Evolutionary conservation across 2,888 invertebrate species (phyloP).

Genomic region (Pasiphila rectangulata): DNA sequence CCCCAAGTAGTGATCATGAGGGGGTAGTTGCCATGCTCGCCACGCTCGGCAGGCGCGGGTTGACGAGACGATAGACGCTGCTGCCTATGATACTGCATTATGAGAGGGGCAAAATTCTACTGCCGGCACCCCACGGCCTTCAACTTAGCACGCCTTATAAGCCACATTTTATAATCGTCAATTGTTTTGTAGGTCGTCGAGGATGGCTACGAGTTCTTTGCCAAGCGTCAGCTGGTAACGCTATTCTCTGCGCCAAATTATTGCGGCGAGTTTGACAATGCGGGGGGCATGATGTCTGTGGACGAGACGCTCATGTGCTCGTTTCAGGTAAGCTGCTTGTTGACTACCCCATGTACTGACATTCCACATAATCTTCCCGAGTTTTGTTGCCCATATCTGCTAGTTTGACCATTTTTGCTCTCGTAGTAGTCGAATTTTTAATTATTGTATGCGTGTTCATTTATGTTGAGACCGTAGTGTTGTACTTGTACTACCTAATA

Average conservation of each 20-base stretch:
- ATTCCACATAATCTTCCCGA: not conserved
- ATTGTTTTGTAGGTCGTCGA: conserved; percentile 88
- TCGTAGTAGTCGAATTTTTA: not conserved
- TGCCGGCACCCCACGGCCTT: too few relatives aligned
- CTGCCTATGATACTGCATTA: too few relatives aligned
- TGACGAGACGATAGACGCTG: too few relatives aligned
- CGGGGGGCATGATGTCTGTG: conserved; percentile 99
- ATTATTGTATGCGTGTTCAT: not conserved
- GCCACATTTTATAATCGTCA: not conserved
- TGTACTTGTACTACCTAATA: not conserved
- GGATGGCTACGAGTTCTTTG: conserved; percentile 99
- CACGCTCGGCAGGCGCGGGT: too few relatives aligned
- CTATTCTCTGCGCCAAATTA: conserved; percentile 99
- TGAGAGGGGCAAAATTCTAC: too few relatives aligned
- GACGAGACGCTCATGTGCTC: conserved; percentile 99
- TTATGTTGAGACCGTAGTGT: not conserved
- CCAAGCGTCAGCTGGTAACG: conserved; percentile 98
- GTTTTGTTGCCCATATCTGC: not conserved
- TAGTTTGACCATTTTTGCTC: not conserved
- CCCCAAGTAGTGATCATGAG: too few relatives aligned
- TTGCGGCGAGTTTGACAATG: conserved; percentile 99
- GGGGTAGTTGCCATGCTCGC: too few relatives aligned
- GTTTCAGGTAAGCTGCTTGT: conserved; percentile 89
- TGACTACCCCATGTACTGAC: not conserved
- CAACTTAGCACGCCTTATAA: not conserved